Base-by-base conservation (phyloP, 2,113 vertebrate genomes). In the Actenoides lindsayi region DNA sequence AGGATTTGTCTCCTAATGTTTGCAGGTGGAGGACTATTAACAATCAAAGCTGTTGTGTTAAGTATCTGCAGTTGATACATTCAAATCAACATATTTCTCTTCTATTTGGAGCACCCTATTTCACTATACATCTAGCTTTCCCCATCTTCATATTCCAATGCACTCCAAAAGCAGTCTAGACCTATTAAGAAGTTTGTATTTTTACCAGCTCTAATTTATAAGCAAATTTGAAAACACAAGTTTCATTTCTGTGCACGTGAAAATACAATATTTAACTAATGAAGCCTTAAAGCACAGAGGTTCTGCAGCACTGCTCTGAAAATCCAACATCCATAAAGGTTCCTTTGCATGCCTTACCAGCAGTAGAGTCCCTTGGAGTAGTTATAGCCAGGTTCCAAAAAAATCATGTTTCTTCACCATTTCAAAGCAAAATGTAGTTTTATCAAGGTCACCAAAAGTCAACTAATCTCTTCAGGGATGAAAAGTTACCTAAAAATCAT, bases 321-420 rank as follows among this genome's bases (percentile, higher is more conserved):
- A 77, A 81, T 16, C 56, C 13, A 3, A 60, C 44, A 68, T 20
- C 39, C 25, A 63, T 48, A 57, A 69, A 39, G 20, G 64, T 17
- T 50, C 63, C 39, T 83, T 50, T 39, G 19, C 27, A 31, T 15
- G 23, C 37, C 93, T 93, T 65, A 98, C 97, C 98, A 98, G 90
- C 77, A 94, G 39, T 82, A 97, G 23, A 98, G 81, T 56, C 98
- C 98, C 87, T 95, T 95, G 95, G 97, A 98, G 93, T 91, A 98
- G 63, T 23, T 97, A 94, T 88, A 98, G 2, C 92, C 98, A 16
- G 97, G 94, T 75, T 98, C 97, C 87, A 96, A 85, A 42, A 42
- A 11, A 79, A 78, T 11, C 89, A 92, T 48, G 37, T 41, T 83
- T 95, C 73, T 93, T 95, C 60, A 96, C 91, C 30, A 75, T n/a